phyloP scores from a whole-genome alignment of 2,797 vertebrate genomes.

The Chlorospingus flavigularis region DNA sequence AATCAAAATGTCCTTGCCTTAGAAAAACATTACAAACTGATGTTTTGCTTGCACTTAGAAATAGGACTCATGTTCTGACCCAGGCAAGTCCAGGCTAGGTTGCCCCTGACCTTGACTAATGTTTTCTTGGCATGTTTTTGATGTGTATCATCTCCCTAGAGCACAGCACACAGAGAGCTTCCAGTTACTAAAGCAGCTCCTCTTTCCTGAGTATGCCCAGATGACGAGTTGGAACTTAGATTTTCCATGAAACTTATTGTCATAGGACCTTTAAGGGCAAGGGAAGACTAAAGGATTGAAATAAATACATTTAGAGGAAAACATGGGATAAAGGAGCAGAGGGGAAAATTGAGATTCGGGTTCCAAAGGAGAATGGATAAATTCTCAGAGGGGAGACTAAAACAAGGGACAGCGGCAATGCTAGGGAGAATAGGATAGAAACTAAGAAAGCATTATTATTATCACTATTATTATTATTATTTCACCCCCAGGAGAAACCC shows the following conservation, averaged over 20 bases:
- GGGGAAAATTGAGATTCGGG: background rate
- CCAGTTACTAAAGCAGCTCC: background rate
- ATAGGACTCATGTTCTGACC: background rate
- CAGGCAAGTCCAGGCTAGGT: conserved; percentile 24
- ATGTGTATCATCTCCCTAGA: conserved; percentile 6
- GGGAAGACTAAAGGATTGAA: background rate
- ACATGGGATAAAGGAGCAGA: background rate
- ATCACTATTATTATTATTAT: no score
- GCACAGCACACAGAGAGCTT: background rate
- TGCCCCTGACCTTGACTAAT: conserved; percentile 30
- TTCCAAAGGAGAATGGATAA: background rate
- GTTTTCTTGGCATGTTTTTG: background rate
- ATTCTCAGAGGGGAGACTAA: background rate
- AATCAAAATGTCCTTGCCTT: background rate
- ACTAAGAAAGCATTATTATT: background rate
- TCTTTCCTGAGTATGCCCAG: background rate
- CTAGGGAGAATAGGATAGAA: background rate
- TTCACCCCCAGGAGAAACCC: background rate
- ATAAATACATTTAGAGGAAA: background rate
- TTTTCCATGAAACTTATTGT: background rate
- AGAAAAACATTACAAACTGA: background rate
- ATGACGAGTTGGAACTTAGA: background rate
- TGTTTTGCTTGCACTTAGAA: background rate
- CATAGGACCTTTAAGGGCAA: background rate
- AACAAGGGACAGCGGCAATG: background rate